Percentiles rank a stretch among this genome's conserved stretches.
Evolutionary conservation across 2,888 invertebrate genomes (phyloP).

Genomic region (Ceratothoa steindachneri): DNA sequence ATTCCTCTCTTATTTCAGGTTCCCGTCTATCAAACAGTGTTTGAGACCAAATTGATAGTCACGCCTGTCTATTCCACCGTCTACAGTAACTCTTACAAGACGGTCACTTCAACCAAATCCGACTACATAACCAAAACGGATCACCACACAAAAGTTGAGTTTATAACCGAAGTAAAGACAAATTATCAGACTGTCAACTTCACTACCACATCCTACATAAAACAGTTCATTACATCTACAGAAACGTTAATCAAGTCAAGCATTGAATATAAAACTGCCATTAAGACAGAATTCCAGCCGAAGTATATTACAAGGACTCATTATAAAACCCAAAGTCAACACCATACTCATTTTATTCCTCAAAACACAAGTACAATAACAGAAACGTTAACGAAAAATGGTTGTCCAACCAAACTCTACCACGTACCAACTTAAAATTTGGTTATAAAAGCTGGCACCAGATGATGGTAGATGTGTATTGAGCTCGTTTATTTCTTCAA

Average conservation of each 20-base stretch:
- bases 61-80: neutral
- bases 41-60: neutral
- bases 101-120: neutral
- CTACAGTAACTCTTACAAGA: neutral
- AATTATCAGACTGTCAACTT: neutral
- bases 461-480: too few relatives aligned
- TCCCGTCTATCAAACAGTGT: neutral
- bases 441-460: too few relatives aligned
- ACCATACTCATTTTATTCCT: neutral
- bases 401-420: too few relatives aligned
- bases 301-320: neutral
- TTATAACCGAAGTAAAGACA: neutral
- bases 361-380: neutral
- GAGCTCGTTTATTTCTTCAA: too few relatives aligned
- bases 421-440: too few relatives aligned
- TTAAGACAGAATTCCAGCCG: neutral
- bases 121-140: neutral
- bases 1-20: constrained; percentile 1
- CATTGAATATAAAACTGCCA: neutral
- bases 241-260: neutral
- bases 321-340: neutral
- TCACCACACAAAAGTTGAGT: neutral
- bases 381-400: neutral
- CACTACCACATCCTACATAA: neutral
- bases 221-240: neutral